phyloP scores from a whole-genome alignment of 2,888 invertebrate species.

The Monoplex corrugatus region DNA sequence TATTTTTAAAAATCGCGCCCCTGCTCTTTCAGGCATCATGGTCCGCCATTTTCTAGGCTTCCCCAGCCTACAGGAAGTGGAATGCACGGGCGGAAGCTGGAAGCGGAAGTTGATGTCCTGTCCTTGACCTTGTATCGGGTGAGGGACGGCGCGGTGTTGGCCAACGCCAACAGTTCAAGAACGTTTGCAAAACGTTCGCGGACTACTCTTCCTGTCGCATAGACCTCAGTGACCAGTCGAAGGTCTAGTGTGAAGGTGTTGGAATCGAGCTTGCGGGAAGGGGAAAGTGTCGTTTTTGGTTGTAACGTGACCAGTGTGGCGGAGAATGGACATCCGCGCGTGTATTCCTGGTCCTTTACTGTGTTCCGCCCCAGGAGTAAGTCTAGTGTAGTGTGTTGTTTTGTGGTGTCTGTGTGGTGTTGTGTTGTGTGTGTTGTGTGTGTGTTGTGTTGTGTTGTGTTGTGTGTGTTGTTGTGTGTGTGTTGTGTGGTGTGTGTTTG shows the following conservation, averaged over 20 bases:
- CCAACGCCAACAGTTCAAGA: neutral
- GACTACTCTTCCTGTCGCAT: constrained; percentile 9
- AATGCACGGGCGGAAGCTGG: constrained; percentile 40
- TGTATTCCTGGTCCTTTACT: neutral
- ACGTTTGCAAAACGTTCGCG: constrained; percentile 2
- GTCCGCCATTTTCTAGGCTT: neutral
- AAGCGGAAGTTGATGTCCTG: constrained; percentile 22
- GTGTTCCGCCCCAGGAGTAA: too few relatives aligned
- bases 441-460: neutral
- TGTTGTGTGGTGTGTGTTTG: too few relatives aligned
- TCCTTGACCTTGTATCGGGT: constrained; percentile 8
- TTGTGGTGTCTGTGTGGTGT: neutral
- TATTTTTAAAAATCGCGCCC: too few relatives aligned
- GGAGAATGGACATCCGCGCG: neutral
- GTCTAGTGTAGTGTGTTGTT: too few relatives aligned
- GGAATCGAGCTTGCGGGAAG: constrained; percentile 2
- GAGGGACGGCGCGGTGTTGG: neutral
- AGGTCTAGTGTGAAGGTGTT: neutral
- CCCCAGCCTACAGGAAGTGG: constrained; percentile 40
- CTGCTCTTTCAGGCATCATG: constrained; percentile 33
- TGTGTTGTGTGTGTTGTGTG: neutral
- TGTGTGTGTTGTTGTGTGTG: too few relatives aligned
- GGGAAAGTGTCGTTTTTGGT: neutral
- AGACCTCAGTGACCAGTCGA: neutral
- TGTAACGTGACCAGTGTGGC: constrained; percentile 32